Evolutionary conservation across 2,113 vertebrate genomes (phyloP).

Genomic region (Tyrannus savana): DNA sequence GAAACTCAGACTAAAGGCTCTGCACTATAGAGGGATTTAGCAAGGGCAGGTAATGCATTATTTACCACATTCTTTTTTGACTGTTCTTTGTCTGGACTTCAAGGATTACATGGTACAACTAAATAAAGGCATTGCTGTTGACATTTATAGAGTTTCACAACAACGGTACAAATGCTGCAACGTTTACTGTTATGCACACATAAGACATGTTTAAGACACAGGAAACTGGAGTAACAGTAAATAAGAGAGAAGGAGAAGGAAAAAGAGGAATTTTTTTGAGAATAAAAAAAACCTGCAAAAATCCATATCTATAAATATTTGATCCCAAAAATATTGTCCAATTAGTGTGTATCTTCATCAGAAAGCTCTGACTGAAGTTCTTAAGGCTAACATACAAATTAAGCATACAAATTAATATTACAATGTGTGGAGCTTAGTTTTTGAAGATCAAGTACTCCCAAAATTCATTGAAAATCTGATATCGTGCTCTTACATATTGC

Average conservation of each 20-base stretch:
- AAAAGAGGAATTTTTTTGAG: not conserved
- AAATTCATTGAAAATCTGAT: not conserved
- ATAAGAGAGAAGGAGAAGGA: not conserved
- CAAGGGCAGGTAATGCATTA: not conserved
- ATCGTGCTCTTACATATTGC: rapidly evolving
- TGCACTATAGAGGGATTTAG: not conserved
- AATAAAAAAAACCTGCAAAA: not conserved
- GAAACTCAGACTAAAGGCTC: not conserved
- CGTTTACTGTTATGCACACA: not conserved
- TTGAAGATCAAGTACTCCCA: not conserved
- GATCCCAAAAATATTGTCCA: not conserved
- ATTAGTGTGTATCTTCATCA: not conserved
- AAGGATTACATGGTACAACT: not conserved
- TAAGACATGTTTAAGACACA: not conserved
- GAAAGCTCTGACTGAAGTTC: not conserved
- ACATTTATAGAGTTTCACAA: not conserved
- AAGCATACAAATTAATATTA: not conserved
- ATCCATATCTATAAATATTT: not conserved
- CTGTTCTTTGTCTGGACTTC: not conserved
- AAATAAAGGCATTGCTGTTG: not conserved
- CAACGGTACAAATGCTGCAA: not conserved
- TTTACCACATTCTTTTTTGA: not conserved
- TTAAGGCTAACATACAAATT: not conserved
- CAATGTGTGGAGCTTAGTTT: not conserved
- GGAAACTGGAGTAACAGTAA: not conserved